phyloP scores from a whole-genome alignment of 2,888 invertebrate genomes.

The Andrena chrysosceles region DNA sequence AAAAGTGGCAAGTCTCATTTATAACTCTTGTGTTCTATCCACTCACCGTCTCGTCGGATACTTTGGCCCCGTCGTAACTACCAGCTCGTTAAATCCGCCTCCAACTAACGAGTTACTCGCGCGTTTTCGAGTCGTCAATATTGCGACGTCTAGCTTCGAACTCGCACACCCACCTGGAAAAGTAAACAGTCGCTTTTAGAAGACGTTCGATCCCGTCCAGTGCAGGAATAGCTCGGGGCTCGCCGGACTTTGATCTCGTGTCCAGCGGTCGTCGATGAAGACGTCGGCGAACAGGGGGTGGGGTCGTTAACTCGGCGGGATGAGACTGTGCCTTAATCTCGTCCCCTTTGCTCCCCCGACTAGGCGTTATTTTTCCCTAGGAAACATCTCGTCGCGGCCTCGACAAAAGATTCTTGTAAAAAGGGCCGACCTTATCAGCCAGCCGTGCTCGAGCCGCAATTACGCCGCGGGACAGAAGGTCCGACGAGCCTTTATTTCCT shows the following conservation, averaged over 20 bases:
- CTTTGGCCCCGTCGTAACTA: conserved; percentile 24
- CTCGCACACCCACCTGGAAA: conserved; percentile 16
- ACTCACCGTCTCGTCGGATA: conserved; percentile 9
- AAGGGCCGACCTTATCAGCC: conserved; percentile 42
- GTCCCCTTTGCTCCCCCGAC: conserved; percentile 13
- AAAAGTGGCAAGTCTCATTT: background rate
- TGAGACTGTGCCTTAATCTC: conserved; percentile 28
- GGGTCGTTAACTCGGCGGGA: conserved; percentile 31
- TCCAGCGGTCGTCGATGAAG: background rate
- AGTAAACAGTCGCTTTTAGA: conserved; percentile 15
- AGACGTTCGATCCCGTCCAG: background rate
- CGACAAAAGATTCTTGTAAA: conserved; percentile 32
- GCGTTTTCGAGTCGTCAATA: conserved; percentile 23
- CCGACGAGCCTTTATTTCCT: conserved; percentile 32
- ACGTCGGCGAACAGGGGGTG: background rate
- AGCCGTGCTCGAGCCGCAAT: conserved; percentile 39
- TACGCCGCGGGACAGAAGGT: conserved; percentile 36
- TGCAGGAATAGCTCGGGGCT: background rate
- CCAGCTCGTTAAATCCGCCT: conserved; percentile 36
- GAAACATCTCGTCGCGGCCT: background rate
- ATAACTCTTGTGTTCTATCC: background rate
- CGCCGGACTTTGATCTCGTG: conserved; percentile 18
- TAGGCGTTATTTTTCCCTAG: conserved; percentile 25
- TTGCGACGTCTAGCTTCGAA: background rate
- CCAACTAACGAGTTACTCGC: conserved; percentile 51